Evolutionary conservation across 2,888 invertebrate genomes (phyloP).

Genomic region (Isotomurus palustris): DNA sequence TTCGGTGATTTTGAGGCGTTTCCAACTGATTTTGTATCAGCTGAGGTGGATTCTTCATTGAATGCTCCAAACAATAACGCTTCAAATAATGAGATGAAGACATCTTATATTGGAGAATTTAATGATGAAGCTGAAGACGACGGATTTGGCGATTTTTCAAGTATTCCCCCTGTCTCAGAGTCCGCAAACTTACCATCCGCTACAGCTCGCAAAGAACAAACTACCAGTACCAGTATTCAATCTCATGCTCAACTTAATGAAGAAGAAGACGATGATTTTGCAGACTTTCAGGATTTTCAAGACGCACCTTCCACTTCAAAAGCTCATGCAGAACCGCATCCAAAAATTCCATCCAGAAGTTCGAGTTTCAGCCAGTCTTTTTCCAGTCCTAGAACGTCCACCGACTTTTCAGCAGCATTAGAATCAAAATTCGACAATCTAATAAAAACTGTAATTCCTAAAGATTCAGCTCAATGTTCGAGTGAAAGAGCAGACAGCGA

Average conservation of each 20-base stretch:
- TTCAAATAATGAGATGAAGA: constrained; percentile 1
- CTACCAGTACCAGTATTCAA: background rate
- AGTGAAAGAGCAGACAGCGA: background rate
- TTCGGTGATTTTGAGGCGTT: constrained; percentile 28
- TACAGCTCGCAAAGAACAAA: no score
- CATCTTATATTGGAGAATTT: background rate
- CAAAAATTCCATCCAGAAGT: background rate
- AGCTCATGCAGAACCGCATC: background rate
- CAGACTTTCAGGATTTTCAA: constrained; percentile 19
- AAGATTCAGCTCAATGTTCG: background rate
- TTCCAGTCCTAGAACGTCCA: background rate
- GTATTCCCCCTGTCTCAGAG: no score
- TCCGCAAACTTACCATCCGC: no score
- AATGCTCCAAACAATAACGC: background rate
- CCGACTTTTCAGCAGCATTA: constrained; percentile 1
- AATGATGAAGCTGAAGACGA: constrained; percentile 13
- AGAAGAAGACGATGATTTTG: constrained; percentile 25
- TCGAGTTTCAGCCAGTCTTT: no score
- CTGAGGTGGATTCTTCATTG: background rate
- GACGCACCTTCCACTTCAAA: background rate
- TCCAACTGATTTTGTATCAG: background rate
- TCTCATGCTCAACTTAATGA: background rate
- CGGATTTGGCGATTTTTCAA: background rate
- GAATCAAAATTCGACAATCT: constrained; percentile 22
- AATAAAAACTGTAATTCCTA: constrained; percentile 28